Evolutionary conservation across 2,113 vertebrate species (phyloP).

Genomic region (Perca flavescens): DNA sequence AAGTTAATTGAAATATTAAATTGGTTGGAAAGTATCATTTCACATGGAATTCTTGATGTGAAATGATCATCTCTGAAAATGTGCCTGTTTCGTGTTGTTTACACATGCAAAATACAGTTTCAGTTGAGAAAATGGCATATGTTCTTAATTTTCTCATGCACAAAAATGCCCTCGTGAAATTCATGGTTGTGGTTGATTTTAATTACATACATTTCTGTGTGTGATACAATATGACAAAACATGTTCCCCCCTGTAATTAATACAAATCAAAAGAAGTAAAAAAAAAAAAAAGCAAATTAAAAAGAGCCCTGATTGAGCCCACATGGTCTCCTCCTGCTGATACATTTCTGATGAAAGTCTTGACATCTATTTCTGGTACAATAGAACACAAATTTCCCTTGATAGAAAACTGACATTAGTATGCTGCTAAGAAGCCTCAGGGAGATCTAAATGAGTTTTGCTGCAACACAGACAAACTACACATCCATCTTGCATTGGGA

Average conservation of each 20-base stretch:
- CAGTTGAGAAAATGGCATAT: too few relatives aligned
- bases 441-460: slow-evolving; percentile 42
- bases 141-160: too few relatives aligned
- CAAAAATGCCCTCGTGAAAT: neutral
- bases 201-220: neutral
- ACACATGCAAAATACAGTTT: too few relatives aligned
- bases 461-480: slow-evolving; percentile 15
- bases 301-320: neutral
- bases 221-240: neutral
- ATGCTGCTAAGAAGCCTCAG: neutral
- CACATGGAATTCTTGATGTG: neutral
- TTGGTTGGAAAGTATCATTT: neutral
- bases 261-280: neutral
- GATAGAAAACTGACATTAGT: slow-evolving; percentile 23
- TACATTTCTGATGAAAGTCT: neutral
- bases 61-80: neutral
- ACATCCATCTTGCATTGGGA: slow-evolving; percentile 44
- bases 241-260: neutral
- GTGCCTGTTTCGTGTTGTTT: too few relatives aligned
- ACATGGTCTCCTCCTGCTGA: neutral
- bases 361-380: neutral
- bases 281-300: neutral
- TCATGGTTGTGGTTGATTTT: neutral
- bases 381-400: slow-evolving; percentile 14
- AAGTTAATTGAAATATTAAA: neutral